These are phyloP conservation scores for Phaethornis superciliosus DNA, from an alignment of 2,113 vertebrate species.

Conservation along the genomic window DNA sequence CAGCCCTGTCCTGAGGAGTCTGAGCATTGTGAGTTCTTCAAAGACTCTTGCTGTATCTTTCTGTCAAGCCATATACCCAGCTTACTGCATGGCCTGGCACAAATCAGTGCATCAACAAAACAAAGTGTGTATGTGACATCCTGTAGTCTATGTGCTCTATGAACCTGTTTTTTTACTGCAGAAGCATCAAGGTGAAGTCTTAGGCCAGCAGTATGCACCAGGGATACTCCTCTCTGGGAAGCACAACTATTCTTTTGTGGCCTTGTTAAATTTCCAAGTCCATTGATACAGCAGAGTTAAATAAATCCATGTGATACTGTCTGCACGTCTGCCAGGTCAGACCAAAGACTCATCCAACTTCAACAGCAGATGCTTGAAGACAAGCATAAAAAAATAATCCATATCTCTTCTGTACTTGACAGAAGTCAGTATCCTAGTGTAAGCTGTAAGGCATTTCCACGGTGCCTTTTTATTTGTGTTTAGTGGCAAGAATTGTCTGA, in stretches of 20 bases:
- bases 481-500: not conserved
- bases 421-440: not conserved
- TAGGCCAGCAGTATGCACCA: not conserved
- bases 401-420: not conserved
- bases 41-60: not conserved
- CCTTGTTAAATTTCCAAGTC: not conserved
- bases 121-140: not conserved
- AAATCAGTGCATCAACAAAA: not conserved
- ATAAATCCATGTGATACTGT: not conserved
- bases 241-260: not conserved
- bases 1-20: not conserved
- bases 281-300: not conserved
- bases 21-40: not conserved
- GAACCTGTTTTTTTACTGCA: not conserved
- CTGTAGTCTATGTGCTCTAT: not conserved
- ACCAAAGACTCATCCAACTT: not conserved
- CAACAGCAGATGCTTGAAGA: not conserved
- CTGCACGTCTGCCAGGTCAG: not conserved
- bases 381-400: not conserved
- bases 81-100: not conserved
- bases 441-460: not conserved
- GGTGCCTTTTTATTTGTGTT: not conserved
- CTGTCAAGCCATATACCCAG: not conserved
- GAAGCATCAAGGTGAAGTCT: not conserved
- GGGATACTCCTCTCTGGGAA: not conserved